Evolutionary conservation across 2,113 vertebrate species (phyloP).

Genomic region (Okapia johnstoni): DNA sequence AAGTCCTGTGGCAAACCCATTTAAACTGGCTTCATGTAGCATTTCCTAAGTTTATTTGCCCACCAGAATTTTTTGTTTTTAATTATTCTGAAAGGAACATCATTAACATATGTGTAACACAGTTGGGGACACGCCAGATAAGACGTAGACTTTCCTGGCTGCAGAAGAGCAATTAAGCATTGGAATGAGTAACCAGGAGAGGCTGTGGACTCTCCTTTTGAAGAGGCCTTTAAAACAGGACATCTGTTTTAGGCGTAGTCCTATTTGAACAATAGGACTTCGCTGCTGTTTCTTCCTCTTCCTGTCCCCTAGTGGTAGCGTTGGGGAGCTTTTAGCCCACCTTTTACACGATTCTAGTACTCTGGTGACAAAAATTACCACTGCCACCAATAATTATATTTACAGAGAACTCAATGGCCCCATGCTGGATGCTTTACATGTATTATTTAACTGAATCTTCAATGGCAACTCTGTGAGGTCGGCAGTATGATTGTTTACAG

Average conservation of each 20-base stretch:
- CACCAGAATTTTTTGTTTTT: conserved; percentile 2
- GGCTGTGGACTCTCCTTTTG: conserved; percentile 6
- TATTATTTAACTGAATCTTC: background rate
- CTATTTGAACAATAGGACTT: conserved; percentile 58
- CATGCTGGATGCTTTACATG: background rate
- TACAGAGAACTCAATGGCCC: background rate
- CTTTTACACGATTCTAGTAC: conserved; percentile 21
- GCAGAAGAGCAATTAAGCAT: background rate
- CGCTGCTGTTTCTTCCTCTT: conserved; percentile 58
- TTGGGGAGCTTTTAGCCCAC: background rate
- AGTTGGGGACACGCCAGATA: conserved; percentile 4
- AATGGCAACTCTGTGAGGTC: background rate
- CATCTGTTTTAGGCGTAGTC: conserved; percentile 64
- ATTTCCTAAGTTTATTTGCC: conserved; percentile 18
- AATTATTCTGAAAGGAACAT: conserved; percentile 24
- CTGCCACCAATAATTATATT: background rate
- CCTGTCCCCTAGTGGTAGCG: conserved; percentile 41
- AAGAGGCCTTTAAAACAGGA: conserved; percentile 48
- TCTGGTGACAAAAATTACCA: background rate
- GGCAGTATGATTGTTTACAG: background rate
- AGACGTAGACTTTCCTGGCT: conserved; percentile 41
- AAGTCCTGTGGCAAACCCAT: background rate
- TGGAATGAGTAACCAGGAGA: background rate
- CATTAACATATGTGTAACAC: conserved; percentile 4
- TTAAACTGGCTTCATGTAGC: background rate